phyloP scores from a whole-genome alignment of 2,797 vertebrate genomes.

The Pampus argenteus region DNA sequence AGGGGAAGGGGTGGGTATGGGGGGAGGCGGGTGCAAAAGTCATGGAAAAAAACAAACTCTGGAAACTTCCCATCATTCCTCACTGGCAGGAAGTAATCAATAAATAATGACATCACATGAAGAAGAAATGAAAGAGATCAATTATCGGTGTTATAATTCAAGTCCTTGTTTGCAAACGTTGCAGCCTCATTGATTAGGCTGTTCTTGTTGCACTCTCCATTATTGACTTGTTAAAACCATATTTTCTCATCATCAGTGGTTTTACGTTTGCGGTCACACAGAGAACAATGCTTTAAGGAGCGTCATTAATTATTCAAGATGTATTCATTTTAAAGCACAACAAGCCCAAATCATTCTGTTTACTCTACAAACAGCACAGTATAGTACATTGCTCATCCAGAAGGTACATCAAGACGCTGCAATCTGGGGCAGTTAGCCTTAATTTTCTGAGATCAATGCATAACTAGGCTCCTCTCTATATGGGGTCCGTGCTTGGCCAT shows the following conservation, averaged over 20 bases:
- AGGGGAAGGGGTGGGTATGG: slow-evolving; percentile 6
- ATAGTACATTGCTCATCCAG: slow-evolving; percentile 73
- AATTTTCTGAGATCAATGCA: slow-evolving; percentile 84
- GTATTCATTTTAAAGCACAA: slow-evolving; percentile 78
- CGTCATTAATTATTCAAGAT: slow-evolving; percentile 83
- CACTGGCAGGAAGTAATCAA: slow-evolving; percentile 74
- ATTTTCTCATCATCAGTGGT: slow-evolving; percentile 85
- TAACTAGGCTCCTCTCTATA: slow-evolving; percentile 81
- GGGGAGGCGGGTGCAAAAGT: slow-evolving; percentile 88
- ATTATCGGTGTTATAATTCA: slow-evolving; percentile 88
- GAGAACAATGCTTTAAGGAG: slow-evolving; percentile 75
- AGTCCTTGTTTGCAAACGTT: slow-evolving; percentile 87
- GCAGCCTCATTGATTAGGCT: slow-evolving; percentile 84
- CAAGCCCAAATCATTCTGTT: slow-evolving; percentile 76
- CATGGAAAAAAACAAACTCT: slow-evolving; percentile 89
- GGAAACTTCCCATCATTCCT: slow-evolving; percentile 87
- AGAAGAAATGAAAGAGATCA: slow-evolving; percentile 80
- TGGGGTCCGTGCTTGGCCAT: slow-evolving; percentile 79
- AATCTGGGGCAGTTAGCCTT: slow-evolving; percentile 83
- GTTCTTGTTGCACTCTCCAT: slow-evolving; percentile 82
- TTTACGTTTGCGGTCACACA: slow-evolving; percentile 76
- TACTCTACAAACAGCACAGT: slow-evolving; percentile 70
- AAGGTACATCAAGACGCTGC: slow-evolving; percentile 81
- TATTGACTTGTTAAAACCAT: slow-evolving; percentile 88
- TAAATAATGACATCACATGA: slow-evolving; percentile 82